Evolutionary conservation across 2,113 vertebrate species (phyloP).

Genomic region (Brachyistius frenatus): DNA sequence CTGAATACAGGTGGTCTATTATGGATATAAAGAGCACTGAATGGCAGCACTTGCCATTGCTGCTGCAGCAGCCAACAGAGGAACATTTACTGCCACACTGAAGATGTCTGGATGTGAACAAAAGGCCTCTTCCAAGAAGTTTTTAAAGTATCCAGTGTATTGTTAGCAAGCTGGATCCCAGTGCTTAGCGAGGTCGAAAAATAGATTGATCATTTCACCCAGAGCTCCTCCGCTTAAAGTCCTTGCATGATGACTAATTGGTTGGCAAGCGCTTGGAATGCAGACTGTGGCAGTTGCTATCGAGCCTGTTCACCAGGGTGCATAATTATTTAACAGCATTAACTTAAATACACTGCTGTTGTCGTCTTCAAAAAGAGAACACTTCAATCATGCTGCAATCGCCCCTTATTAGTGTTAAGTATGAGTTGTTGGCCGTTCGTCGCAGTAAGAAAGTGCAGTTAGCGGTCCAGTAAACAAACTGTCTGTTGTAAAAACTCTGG

Average conservation of each 20-base stretch:
- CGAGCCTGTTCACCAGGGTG: constrained; percentile 43
- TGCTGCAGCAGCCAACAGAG: constrained; percentile 27
- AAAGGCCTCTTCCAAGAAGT: constrained; percentile 26
- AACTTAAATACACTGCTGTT: constrained; percentile 55
- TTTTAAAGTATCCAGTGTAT: constrained; percentile 35
- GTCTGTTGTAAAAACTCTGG: constrained; percentile 11
- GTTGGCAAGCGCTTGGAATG: constrained; percentile 53
- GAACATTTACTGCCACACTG: constrained; percentile 40
- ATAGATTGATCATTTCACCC: constrained; percentile 60
- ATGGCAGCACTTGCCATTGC: constrained; percentile 56
- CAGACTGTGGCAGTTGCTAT: constrained; percentile 54
- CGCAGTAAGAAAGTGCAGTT: constrained; percentile 13
- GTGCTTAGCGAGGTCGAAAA: constrained; percentile 40
- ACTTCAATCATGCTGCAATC: constrained; percentile 40
- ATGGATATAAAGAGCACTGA: constrained; percentile 50
- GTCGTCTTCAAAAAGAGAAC: constrained; percentile 36
- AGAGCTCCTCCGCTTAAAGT: constrained; percentile 47
- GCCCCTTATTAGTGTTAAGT: constrained; percentile 34
- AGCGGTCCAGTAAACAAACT: constrained; percentile 30
- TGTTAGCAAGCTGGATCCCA: constrained; percentile 23
- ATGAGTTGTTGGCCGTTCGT: constrained; percentile 41
- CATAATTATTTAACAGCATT: constrained; percentile 68
- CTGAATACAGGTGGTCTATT: constrained; percentile 59
- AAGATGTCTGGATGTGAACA: constrained; percentile 38
- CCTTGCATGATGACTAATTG: constrained; percentile 60